Evolutionary conservation across 1,140 invertebrate species (phyloP).

Genomic region (Goniozus legneri): DNA sequence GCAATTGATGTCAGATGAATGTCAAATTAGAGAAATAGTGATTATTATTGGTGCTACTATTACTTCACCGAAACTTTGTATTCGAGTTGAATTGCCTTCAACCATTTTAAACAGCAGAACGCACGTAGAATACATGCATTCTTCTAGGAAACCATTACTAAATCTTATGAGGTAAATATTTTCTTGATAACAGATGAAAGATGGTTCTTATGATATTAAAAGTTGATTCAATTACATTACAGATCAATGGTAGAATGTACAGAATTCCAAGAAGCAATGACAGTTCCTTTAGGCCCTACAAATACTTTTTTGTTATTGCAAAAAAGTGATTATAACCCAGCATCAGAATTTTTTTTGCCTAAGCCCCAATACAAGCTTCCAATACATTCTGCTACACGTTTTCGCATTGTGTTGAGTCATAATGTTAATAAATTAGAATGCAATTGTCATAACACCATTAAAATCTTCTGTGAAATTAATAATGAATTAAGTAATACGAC

Average conservation of each 20-base stretch:
- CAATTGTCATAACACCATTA: too few species aligned
- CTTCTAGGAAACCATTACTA: constrained; percentile 37
- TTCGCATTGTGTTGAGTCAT: constrained; percentile 38
- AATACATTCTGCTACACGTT: constrained; percentile 19
- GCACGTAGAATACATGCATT: constrained; percentile 39
- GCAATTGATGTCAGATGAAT: constrained; percentile 34
- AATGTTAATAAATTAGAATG: too few species aligned
- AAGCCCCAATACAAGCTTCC: constrained; percentile 40
- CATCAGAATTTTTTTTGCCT: constrained; percentile 44
- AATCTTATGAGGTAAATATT: constrained; percentile 42
- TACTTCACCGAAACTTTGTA: constrained; percentile 41
- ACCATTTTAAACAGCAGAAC: constrained; percentile 38
- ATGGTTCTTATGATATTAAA: background rate
- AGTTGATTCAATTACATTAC: constrained; percentile 13
- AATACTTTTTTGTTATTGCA: constrained; percentile 46
- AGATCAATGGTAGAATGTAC: constrained; percentile 40
- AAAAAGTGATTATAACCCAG: constrained; percentile 37
- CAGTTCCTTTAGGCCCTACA: constrained; percentile 34
- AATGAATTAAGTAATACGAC: too few species aligned
- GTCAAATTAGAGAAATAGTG: constrained; percentile 40
- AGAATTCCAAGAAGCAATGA: constrained; percentile 47
- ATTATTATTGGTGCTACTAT: constrained; percentile 46
- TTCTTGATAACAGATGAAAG: too few species aligned
- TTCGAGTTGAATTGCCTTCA: constrained; percentile 38
- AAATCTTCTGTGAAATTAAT: too few species aligned